Conservation (phyloP, 2,113 vertebrate genomes). For the Mesoclemmys tuberculata region DNA sequence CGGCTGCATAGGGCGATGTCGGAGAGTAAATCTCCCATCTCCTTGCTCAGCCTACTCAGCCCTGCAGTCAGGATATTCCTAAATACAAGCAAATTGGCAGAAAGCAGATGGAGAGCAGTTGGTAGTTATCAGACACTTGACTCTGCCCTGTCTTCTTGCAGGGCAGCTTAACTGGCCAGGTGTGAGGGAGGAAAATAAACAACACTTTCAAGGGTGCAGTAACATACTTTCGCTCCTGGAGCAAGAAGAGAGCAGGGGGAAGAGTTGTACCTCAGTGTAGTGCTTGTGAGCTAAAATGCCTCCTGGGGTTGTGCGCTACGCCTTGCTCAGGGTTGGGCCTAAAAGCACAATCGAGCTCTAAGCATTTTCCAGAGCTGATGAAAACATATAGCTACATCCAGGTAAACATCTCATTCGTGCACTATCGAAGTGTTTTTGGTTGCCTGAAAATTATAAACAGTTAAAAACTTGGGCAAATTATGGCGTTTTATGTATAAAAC, state of each 20-base stretch:
- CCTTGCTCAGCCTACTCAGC: accelerated
- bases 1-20: background rate
- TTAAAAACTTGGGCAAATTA: conserved; percentile 27
- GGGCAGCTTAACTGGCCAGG: background rate
- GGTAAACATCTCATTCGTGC: background rate
- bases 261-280: accelerated
- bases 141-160: background rate
- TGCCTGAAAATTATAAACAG: conserved; percentile 24
- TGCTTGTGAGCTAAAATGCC: background rate
- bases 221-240: background rate
- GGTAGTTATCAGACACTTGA: background rate
- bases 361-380: background rate
- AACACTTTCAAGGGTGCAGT: background rate
- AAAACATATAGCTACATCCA: background rate
- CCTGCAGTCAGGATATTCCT: background rate
- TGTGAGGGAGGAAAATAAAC: background rate
- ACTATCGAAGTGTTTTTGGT: conserved; percentile 1
- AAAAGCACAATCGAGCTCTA: accelerated
- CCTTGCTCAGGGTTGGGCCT: background rate
- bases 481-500: conserved; percentile 69
- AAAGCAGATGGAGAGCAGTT: background rate
- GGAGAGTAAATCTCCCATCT: background rate
- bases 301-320: background rate
- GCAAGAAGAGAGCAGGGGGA: background rate
- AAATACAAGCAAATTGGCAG: background rate